Evolutionary conservation across 2,797 vertebrate species (phyloP).

Genomic region (Poecilia wingei): DNA sequence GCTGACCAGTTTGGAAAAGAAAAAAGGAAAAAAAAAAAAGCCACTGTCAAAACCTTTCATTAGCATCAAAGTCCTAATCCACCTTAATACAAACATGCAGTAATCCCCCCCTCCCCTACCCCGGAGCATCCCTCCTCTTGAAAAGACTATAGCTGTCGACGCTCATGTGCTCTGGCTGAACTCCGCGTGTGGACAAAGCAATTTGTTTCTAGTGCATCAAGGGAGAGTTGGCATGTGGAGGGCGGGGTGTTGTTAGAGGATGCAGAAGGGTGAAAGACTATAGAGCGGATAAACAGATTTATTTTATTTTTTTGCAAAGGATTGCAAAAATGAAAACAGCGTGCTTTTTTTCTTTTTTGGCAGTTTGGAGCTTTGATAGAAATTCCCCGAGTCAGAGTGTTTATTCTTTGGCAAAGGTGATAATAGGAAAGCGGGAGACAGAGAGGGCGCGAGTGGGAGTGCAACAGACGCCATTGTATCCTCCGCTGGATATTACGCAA

Average conservation of each 20-base stretch:
- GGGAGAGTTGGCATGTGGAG: slow-evolving; percentile 1
- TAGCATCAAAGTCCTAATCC: slow-evolving; percentile 74
- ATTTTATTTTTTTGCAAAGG: slow-evolving; percentile 27
- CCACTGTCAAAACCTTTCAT: slow-evolving; percentile 59
- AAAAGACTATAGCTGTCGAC: slow-evolving; percentile 61
- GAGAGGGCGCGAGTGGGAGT: slow-evolving; percentile 29
- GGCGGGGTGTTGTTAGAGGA: not conserved
- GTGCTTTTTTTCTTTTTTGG: slow-evolving; percentile 44
- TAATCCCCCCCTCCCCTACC: slow-evolving; percentile 70
- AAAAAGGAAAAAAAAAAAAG: slow-evolving; percentile 58
- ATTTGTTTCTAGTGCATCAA: slow-evolving; percentile 61
- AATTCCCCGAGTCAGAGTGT: slow-evolving; percentile 59
- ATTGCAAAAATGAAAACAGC: slow-evolving; percentile 45
- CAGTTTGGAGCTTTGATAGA: slow-evolving; percentile 52
- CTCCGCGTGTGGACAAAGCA: slow-evolving; percentile 64
- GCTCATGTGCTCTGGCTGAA: slow-evolving; percentile 60
- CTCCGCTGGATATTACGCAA: slow-evolving; percentile 61
- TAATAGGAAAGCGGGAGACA: slow-evolving; percentile 32
- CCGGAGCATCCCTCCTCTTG: slow-evolving; percentile 34
- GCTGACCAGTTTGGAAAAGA: slow-evolving; percentile 65
- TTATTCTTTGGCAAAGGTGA: slow-evolving; percentile 72
- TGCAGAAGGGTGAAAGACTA: slow-evolving; percentile 30
- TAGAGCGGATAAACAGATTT: slow-evolving; percentile 46
- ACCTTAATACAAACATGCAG: slow-evolving; percentile 61
- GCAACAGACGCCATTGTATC: slow-evolving; percentile 35